Evolutionary conservation across 1,140 invertebrate genomes (phyloP), one percentile per base, ranked within the genome.

Genomic region (Lepidurus arcticus): DNA sequence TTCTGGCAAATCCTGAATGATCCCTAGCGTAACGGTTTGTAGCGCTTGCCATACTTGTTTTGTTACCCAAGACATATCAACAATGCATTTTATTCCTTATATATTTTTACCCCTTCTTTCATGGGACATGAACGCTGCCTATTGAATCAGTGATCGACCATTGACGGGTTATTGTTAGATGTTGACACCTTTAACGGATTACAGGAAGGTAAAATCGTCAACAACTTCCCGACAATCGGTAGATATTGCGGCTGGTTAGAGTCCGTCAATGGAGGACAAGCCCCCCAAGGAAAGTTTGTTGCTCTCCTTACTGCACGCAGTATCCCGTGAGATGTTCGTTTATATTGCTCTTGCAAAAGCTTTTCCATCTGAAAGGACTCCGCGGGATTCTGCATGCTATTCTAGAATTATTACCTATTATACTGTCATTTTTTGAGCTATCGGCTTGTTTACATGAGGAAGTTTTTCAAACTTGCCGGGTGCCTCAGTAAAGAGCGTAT

Each of bases 11-110:
- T 21, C 6, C 13, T 65, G 21, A 65, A 65, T 16, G 53, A 21
- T 65, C 53, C 53, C 53, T 65, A 65, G 53, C 21, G 53, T 16
- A 65, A 65, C 53, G 53, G 13, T 65, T 65, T 65, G 53, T 21
- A 65, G 53, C n/a, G 53, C 16, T n/a, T 13, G 53, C 53, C 16
- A n/a, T 21, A 65, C 16, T 7, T 21, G 53, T n/a, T 65, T 65
- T 65, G 16, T 65, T 16, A 21, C 53, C 16, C 21, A 11, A 11
- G 9, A n/a, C 16, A 65, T 65, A 65, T 65, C 16, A n/a, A 65
- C 53, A 65, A 21, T 65, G 13, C 53, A 34, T 34, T 34, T 34
- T 34, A 34, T 34, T 34, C 4, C 4, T 34, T 34, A 34, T 34
- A 34, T 34, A 34, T 34, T 34, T 34, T 34, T 34, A 34, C 34